Percentiles rank a stretch among this genome's conserved stretches.
These are phyloP conservation scores for Nomada fucata DNA, from an alignment of 2,888 invertebrate species.

Conservation along the genomic window DNA sequence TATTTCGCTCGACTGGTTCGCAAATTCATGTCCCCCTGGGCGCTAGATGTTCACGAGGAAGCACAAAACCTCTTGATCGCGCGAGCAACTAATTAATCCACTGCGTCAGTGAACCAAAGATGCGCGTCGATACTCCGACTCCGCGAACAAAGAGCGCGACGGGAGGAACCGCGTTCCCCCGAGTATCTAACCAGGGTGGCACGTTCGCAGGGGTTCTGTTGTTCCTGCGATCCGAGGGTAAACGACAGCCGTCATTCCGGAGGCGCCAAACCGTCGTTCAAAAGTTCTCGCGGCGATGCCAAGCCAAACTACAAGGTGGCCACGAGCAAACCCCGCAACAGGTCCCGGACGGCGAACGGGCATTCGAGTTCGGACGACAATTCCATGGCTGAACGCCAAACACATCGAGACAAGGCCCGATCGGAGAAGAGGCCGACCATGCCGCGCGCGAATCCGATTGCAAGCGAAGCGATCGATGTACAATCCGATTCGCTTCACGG, in stretches of 20 bases:
- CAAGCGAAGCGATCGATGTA: not conserved
- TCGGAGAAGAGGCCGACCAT: not conserved
- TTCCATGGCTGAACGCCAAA: conserved; percentile 56
- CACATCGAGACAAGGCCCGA: not conserved
- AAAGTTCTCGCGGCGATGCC: conserved; percentile 56
- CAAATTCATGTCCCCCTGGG: too few species aligned
- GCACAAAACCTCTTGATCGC: too few species aligned
- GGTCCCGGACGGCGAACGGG: conserved; percentile 43
- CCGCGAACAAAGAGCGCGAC: not conserved
- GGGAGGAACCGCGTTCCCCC: not conserved
- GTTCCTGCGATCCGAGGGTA: conserved; percentile 83
- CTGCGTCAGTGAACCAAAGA: too few species aligned
- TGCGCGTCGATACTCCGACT: not conserved
- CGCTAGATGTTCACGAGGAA: too few species aligned
- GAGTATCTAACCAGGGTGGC: not conserved
- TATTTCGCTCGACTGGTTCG: too few species aligned
- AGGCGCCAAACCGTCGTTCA: conserved; percentile 36
- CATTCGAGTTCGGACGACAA: conserved; percentile 30
- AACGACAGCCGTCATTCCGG: conserved; percentile 62
- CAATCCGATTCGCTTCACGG: not conserved
- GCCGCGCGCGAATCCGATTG: not conserved
- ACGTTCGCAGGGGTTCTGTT: conserved; percentile 84
- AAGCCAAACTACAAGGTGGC: conserved; percentile 80
- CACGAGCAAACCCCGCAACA: conserved; percentile 62
- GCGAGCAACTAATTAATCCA: too few species aligned